phyloP scores from a whole-genome alignment of 2,888 invertebrate genomes.

The Teleogryllus oceanicus region DNA sequence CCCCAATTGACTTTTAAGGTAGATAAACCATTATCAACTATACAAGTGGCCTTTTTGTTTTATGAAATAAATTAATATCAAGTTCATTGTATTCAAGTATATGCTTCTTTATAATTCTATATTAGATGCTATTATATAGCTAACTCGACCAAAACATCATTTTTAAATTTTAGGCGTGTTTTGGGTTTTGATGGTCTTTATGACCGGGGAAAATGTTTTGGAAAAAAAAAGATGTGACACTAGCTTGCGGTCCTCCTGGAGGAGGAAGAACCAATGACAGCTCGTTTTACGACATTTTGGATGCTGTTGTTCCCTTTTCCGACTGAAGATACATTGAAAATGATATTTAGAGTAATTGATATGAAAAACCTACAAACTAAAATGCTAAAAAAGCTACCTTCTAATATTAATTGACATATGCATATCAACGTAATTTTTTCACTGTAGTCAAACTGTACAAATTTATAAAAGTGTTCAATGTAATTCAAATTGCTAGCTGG shows the following conservation, averaged over 20 bases:
- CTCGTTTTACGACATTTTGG: conserved; percentile 82
- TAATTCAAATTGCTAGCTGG: too few relatives aligned
- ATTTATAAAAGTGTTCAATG: too few relatives aligned
- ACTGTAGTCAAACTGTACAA: too few relatives aligned
- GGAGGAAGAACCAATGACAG: conserved; percentile 83
- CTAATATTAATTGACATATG: too few relatives aligned
- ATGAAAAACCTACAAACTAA: too few relatives aligned
- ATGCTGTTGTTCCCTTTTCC: conserved; percentile 82
- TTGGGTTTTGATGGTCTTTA: conserved; percentile 78
- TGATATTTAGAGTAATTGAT: conserved; percentile 62
- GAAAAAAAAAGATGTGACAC: conserved; percentile 79
- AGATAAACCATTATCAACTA: too few relatives aligned
- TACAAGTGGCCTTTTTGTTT: too few relatives aligned
- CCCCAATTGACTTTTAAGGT: conserved; percentile 82
- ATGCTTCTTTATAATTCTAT: not conserved
- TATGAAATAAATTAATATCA: too few relatives aligned
- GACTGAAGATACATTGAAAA: conserved; percentile 67
- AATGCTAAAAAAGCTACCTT: too few relatives aligned
- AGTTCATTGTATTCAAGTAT: not conserved
- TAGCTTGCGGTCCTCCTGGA: conserved; percentile 87
- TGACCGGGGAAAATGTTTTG: conserved; percentile 85
- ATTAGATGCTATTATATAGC: not conserved
- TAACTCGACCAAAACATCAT: not conserved
- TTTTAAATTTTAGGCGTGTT: conserved; percentile 55
- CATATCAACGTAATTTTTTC: too few relatives aligned